Conservation (phyloP, 2,113 vertebrate species). For the Paradoxurus hermaphroditus region DNA sequence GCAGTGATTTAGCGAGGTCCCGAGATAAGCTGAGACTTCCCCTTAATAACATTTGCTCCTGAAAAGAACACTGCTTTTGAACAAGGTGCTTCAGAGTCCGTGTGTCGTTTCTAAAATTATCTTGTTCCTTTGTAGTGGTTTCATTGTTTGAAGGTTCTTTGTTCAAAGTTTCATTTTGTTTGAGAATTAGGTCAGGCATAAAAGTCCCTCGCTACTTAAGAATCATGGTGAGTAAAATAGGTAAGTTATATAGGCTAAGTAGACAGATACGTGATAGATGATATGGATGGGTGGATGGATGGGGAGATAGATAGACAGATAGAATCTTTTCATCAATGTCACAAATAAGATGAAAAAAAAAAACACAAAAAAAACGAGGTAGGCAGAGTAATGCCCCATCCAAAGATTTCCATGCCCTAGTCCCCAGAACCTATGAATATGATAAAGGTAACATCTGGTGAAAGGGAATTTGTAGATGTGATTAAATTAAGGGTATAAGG, state of each 20-base stretch:
- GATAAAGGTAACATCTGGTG: not conserved
- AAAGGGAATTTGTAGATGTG: not conserved
- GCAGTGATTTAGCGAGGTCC: not conserved
- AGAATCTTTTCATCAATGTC: not conserved
- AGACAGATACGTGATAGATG: not conserved
- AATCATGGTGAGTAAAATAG: not conserved
- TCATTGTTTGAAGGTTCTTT: not conserved
- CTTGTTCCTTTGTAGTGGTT: not conserved
- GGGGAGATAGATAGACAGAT: not conserved
- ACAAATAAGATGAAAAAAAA: not conserved
- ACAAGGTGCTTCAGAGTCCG: not conserved
- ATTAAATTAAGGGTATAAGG: not conserved
- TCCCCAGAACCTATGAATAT: not conserved
- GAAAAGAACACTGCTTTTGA: not conserved
- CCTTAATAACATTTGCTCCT: not conserved
- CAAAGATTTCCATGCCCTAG: not conserved
- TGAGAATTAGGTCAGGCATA: not conserved
- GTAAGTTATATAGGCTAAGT: not conserved
- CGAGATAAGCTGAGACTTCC: not conserved
- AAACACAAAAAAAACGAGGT: not conserved
- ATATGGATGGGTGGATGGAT: not conserved
- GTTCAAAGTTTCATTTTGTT: not conserved
- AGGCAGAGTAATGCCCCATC: not conserved
- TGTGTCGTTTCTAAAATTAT: not conserved
- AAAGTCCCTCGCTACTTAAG: not conserved